Conservation (phyloP, 53 echinoderm and acorn worm genomes). For the Paracentrotus lividus region DNA sequence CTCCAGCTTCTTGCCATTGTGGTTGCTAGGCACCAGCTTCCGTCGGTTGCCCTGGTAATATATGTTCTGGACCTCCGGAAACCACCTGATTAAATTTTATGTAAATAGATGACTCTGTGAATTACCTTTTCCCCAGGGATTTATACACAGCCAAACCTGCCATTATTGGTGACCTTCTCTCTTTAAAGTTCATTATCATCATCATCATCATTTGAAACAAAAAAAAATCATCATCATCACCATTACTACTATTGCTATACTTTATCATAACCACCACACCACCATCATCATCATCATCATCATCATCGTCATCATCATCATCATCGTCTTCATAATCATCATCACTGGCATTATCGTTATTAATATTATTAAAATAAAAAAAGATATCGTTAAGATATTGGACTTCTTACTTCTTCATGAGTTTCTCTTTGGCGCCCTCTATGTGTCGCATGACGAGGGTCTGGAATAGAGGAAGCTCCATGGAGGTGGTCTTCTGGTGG, state of each 20-base stretch:
- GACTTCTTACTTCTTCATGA: slow-evolving; percentile 93
- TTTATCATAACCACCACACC: too few relatives aligned
- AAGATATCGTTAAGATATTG: not conserved
- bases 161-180: too few relatives aligned
- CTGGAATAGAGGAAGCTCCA: slow-evolving; percentile 99
- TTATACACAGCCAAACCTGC: too few relatives aligned
- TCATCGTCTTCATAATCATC: too few relatives aligned
- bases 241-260: too few relatives aligned
- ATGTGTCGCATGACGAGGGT: slow-evolving; percentile 99
- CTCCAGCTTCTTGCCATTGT: slow-evolving; percentile 94
- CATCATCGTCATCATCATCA: too few relatives aligned
- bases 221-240: too few relatives aligned
- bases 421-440: slow-evolving; percentile 94
- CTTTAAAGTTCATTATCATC: too few relatives aligned
- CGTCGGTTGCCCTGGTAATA: slow-evolving; percentile 98
- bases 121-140: not conserved
- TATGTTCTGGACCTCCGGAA: slow-evolving; percentile 99
- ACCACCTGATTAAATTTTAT: slow-evolving; percentile 85
- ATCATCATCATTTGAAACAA: too few relatives aligned
- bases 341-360: too few relatives aligned
- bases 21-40: slow-evolving; percentile 97
- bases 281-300: too few relatives aligned
- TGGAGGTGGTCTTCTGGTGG: slow-evolving; percentile 92
- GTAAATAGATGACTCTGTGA: not conserved
- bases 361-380: not conserved